Conservation (phyloP, 2,888 invertebrate species). For the Cryptophagus acutangulus region DNA sequence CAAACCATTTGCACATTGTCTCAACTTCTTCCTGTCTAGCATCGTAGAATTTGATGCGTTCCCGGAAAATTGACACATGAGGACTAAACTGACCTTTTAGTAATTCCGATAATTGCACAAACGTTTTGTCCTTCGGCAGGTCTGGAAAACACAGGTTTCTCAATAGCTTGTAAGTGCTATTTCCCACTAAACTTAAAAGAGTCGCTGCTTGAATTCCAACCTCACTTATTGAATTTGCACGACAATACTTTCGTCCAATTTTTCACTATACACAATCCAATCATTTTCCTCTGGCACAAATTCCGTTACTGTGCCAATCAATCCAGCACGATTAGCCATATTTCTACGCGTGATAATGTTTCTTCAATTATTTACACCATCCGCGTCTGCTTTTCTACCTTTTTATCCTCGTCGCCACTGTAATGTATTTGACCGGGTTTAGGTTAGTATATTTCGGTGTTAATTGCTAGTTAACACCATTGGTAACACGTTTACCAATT, state of each 20-base stretch:
- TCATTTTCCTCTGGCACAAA: too few relatives aligned
- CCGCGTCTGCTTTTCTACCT: too few relatives aligned
- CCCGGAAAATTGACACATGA: background rate
- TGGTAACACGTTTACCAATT: too few relatives aligned
- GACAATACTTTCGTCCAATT: slow-evolving; percentile 4
- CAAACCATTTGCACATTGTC: slow-evolving; percentile 4
- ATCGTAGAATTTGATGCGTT: slow-evolving; percentile 1
- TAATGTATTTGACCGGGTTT: too few relatives aligned
- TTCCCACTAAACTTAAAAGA: background rate
- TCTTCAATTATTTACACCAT: too few relatives aligned
- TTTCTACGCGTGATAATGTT: too few relatives aligned
- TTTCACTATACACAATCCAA: slow-evolving; percentile 3
- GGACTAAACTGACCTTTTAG: slow-evolving; percentile 1
- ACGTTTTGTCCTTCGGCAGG: slow-evolving; percentile 1
- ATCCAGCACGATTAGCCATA: too few relatives aligned
- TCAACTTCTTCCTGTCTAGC: background rate
- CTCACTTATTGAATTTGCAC: slow-evolving; percentile 2
- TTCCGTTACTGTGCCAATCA: too few relatives aligned
- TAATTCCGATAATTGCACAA: background rate
- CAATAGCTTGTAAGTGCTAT: background rate
- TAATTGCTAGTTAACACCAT: too few relatives aligned
- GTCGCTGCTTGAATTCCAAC: slow-evolving; percentile 1
- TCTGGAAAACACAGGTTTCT: slow-evolving; percentile 2
- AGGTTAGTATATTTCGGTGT: too few relatives aligned
- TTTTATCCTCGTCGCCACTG: too few relatives aligned